Percentiles rank a stretch among this genome's conserved stretches.
phyloP scores from a whole-genome alignment of 2,797 vertebrate genomes.

The Poecilia velifera region DNA sequence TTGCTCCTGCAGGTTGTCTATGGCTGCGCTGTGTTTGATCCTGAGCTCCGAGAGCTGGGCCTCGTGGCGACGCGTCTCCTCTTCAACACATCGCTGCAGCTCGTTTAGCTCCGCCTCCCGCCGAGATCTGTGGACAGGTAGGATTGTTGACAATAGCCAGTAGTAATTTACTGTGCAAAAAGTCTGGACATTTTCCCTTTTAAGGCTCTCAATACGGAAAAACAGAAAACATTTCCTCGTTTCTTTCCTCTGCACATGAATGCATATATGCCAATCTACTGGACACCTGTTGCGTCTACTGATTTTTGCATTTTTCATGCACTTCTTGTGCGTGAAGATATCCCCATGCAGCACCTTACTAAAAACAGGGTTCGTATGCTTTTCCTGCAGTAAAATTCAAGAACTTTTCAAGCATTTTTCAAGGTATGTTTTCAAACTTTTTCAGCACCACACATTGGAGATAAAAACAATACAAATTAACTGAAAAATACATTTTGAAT shows the following conservation, averaged over 20 bases:
- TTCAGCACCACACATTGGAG: too few species aligned
- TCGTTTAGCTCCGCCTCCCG: conserved; percentile 82
- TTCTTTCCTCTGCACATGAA: background rate
- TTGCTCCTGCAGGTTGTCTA: conserved; percentile 84
- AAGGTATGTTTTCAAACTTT: too few species aligned
- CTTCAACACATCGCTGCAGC: conserved; percentile 83
- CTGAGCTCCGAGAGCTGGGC: conserved; percentile 82
- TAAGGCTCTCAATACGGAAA: background rate
- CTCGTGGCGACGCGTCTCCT: conserved; percentile 83
- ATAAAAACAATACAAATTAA: too few species aligned
- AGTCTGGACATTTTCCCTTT: background rate
- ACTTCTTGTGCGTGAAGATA: background rate
- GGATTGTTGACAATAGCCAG: background rate
- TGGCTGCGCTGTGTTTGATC: conserved; percentile 80
- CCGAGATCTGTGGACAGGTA: conserved; percentile 72
- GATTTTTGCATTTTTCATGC: background rate
- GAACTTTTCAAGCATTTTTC: too few species aligned
- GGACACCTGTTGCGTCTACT: too few species aligned
- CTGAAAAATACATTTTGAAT: too few species aligned
- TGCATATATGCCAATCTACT: background rate
- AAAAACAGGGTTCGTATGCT: too few species aligned
- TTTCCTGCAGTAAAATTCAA: too few species aligned
- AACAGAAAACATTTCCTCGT: background rate
- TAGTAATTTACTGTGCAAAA: background rate
- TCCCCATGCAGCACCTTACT: background rate